phyloP scores from a whole-genome alignment of 2,797 vertebrate genomes.

The Enoplosus armatus region DNA sequence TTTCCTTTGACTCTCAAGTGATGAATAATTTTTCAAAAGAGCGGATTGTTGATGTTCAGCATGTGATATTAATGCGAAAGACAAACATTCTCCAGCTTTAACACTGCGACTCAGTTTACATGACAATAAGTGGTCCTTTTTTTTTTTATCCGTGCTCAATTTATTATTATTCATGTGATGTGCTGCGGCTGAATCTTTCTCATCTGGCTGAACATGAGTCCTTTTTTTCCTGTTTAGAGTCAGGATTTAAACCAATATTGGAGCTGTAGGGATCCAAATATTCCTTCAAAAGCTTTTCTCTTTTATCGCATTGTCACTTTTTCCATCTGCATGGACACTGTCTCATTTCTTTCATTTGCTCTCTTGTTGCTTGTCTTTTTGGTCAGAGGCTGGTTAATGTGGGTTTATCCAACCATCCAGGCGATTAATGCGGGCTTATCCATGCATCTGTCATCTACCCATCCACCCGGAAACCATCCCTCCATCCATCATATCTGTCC shows the following conservation, averaged over 20 bases:
- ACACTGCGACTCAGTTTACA: constrained; percentile 75
- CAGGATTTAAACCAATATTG: constrained; percentile 87
- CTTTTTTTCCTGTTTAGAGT: constrained; percentile 73
- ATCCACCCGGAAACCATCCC: constrained; percentile 51
- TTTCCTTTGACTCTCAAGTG: constrained; percentile 31
- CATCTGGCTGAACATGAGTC: constrained; percentile 78
- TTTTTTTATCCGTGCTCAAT: constrained; percentile 75
- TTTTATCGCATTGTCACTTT: constrained; percentile 83
- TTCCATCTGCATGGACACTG: constrained; percentile 80
- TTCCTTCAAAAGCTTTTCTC: constrained; percentile 70
- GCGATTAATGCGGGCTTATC: constrained; percentile 78
- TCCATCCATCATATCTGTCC: constrained; percentile 35
- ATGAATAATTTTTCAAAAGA: constrained; percentile 58
- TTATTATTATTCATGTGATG: constrained; percentile 86
- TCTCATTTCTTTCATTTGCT: constrained; percentile 73
- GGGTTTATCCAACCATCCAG: constrained; percentile 79
- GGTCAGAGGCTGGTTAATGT: constrained; percentile 77
- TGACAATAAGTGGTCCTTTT: constrained; percentile 80
- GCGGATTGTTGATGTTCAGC: constrained; percentile 70
- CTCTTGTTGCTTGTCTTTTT: constrained; percentile 71
- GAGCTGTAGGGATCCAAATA: constrained; percentile 73
- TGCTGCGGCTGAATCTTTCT: constrained; percentile 78
- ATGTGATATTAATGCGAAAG: constrained; percentile 78
- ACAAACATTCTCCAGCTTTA: constrained; percentile 75
- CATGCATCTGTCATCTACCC: constrained; percentile 62